Conservation (phyloP, 2,888 invertebrate genomes). For the Myopa tessellatipennis region DNA sequence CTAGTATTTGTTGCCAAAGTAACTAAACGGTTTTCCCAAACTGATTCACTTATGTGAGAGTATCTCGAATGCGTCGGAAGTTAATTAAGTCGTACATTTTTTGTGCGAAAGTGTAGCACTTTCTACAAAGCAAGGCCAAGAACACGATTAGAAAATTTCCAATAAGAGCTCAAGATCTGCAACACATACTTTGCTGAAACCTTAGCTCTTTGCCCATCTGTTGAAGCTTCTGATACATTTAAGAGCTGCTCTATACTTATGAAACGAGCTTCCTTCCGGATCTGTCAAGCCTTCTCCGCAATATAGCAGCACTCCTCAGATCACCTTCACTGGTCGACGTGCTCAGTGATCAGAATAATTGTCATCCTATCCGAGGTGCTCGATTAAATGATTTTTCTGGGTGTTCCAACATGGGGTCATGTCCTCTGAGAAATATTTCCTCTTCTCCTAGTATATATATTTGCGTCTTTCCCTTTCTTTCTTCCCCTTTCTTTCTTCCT, state of each 20-base stretch:
- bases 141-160: too few species aligned
- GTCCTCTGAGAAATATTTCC: background rate
- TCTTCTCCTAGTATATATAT: background rate
- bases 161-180: background rate
- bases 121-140: too few species aligned
- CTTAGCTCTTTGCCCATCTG: constrained; percentile 1
- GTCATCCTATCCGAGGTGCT: constrained; percentile 13
- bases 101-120: too few species aligned
- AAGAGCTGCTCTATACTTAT: background rate
- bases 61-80: too few species aligned
- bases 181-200: background rate
- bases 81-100: constrained; percentile 37
- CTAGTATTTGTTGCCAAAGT: too few species aligned
- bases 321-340: background rate
- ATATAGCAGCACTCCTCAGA: background rate
- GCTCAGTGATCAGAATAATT: constrained; percentile 32
- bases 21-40: too few species aligned
- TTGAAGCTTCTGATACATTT: background rate
- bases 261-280: constrained; percentile 15
- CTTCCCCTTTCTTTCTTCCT: background rate
- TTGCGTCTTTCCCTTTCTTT: background rate
- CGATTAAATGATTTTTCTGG: background rate
- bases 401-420: constrained; percentile 13
- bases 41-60: too few species aligned
- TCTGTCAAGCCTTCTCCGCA: background rate